These are phyloP conservation scores for Plotosus lineatus DNA, from an alignment of 2,113 vertebrate species.

Conservation along the genomic window DNA sequence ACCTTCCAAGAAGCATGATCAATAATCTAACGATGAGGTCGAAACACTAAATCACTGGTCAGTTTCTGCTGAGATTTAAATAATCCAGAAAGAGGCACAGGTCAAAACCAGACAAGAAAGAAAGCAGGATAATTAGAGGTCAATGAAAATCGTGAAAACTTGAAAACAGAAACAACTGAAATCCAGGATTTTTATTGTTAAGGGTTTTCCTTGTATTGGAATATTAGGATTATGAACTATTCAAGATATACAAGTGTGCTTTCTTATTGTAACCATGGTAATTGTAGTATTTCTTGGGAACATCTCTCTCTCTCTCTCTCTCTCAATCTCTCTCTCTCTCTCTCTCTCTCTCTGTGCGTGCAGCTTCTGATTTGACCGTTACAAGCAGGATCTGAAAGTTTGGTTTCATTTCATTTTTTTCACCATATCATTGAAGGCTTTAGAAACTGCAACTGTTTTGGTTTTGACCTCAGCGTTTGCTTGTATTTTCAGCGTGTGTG, in stretches of 20 bases:
- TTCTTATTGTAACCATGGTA: not conserved
- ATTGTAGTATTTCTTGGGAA: not conserved
- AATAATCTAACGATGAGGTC: not conserved
- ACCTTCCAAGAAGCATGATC: not conserved
- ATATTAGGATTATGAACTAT: not conserved
- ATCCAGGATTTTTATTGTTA: not conserved
- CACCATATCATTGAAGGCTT: not conserved
- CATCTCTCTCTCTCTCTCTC: not conserved
- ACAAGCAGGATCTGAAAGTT: not conserved
- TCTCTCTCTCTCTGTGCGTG: too few species aligned
- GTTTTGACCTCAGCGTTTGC: conserved; percentile 34
- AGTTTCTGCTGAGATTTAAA: not conserved
- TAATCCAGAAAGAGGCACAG: not conserved
- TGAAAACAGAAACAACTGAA: not conserved
- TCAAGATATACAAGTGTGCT: not conserved
- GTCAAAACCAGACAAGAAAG: not conserved
- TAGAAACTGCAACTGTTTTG: not conserved
- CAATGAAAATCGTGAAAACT: not conserved
- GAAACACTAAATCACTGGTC: not conserved
- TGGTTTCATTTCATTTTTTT: conserved; percentile 11
- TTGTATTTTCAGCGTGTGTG: conserved; percentile 22
- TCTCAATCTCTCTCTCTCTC: too few species aligned
- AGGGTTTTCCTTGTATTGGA: not conserved
- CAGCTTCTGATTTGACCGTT: not conserved
- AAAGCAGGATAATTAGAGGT: not conserved